A percentile compares a stretch with the other conserved stretches of the same genome.
phyloP scores from a whole-genome alignment of 2,797 vertebrate species.

The Sebastes diaconus region DNA sequence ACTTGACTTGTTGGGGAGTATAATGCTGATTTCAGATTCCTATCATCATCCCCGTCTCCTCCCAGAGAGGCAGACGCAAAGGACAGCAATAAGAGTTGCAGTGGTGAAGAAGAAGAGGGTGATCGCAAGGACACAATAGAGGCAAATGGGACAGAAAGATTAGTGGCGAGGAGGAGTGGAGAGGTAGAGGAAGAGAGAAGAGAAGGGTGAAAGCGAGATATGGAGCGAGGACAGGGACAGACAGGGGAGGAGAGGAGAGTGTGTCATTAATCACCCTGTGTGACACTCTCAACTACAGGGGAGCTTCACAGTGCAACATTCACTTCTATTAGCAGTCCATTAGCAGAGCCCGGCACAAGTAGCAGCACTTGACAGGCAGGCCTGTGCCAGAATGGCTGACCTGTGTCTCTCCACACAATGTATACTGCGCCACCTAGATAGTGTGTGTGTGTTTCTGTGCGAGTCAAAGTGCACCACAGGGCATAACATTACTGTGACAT shows the following conservation, averaged over 20 bases:
- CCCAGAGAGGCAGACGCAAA: conserved; percentile 14
- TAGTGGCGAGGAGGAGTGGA: conserved; percentile 28
- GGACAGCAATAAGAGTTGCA: not conserved
- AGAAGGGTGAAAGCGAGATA: conserved; percentile 47
- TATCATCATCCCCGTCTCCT: conserved; percentile 17
- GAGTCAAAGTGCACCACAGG: conserved; percentile 46
- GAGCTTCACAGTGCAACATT: conserved; percentile 78
- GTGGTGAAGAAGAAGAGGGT: conserved; percentile 20
- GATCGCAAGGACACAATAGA: conserved; percentile 54
- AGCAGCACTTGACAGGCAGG: conserved; percentile 77
- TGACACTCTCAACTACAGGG: conserved; percentile 74
- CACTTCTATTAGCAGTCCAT: conserved; percentile 86
- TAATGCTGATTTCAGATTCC: conserved; percentile 44
- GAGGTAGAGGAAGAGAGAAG: not conserved
- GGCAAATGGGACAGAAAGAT: conserved; percentile 45
- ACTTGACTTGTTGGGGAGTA: conserved; percentile 29
- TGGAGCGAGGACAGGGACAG: conserved; percentile 58
- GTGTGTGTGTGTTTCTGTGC: not conserved
- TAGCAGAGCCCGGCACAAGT: conserved; percentile 82
- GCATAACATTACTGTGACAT: conserved; percentile 21
- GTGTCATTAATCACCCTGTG: conserved; percentile 84
- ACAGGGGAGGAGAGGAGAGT: conserved; percentile 63
- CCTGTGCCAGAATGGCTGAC: conserved; percentile 70
- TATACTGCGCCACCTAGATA: conserved; percentile 49
- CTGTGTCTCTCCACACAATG: conserved; percentile 66